Conservation (phyloP, 2,888 invertebrate species). For the Athripsodes cinereus region DNA sequence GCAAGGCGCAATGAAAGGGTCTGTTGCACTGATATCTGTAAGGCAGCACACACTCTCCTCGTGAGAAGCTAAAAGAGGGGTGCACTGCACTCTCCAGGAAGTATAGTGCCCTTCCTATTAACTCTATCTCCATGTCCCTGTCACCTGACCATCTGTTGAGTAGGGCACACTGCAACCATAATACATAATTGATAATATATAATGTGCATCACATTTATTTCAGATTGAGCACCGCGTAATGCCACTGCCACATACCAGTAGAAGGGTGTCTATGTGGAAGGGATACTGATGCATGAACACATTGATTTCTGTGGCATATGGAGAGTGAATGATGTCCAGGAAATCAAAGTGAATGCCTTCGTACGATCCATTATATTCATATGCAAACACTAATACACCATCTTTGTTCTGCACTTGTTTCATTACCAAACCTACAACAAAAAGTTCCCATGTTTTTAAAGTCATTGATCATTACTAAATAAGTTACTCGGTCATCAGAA, state of each 20-base stretch:
- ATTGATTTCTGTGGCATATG: not conserved
- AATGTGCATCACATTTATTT: not conserved
- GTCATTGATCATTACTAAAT: too few relatives aligned
- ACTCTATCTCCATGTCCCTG: slow-evolving; percentile 1
- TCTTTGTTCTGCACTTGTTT: not conserved
- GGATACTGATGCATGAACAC: not conserved
- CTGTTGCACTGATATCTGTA: not conserved
- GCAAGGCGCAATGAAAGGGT: not conserved
- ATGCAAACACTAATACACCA: not conserved
- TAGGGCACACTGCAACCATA: not conserved
- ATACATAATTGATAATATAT: not conserved
- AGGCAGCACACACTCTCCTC: not conserved
- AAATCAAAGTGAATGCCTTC: not conserved
- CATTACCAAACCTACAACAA: not conserved
- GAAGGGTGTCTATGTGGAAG: not conserved
- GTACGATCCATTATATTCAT: not conserved
- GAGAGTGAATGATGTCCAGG: not conserved
- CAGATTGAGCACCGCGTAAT: not conserved
- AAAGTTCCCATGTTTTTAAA: too few relatives aligned
- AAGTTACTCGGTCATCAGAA: too few relatives aligned
- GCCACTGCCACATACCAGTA: not conserved
- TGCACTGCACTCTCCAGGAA: not conserved
- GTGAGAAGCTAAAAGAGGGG: not conserved
- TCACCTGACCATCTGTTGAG: not conserved
- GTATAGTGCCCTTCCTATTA: not conserved